phyloP scores from a whole-genome alignment of 2,888 invertebrate genomes.

The Chromoteleia sp. region DNA sequence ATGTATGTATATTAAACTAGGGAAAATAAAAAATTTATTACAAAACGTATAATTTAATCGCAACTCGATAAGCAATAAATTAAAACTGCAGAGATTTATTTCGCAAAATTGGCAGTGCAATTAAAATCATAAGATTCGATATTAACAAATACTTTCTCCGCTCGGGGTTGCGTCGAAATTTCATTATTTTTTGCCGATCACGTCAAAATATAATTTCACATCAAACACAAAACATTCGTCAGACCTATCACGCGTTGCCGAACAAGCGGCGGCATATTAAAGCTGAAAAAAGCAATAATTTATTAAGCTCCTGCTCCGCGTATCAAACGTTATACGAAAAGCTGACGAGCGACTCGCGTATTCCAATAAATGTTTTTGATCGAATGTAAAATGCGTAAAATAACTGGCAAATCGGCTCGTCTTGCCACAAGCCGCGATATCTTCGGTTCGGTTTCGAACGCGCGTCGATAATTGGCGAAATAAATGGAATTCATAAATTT shows the following conservation, averaged over 20 bases:
- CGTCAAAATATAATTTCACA: conserved; percentile 25
- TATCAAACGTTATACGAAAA: conserved; percentile 18
- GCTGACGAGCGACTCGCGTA: conserved; percentile 9
- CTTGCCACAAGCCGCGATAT: not conserved
- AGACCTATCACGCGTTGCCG: conserved; percentile 18
- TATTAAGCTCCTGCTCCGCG: conserved; percentile 23
- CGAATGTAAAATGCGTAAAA: conserved; percentile 47
- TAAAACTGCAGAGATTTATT: conserved; percentile 11
- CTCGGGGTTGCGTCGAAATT: conserved; percentile 1
- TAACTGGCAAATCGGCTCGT: conserved; percentile 16
- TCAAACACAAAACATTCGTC: conserved; percentile 5
- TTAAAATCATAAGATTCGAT: conserved; percentile 23
- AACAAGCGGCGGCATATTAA: conserved; percentile 13
- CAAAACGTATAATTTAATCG: not conserved
- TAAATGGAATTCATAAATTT: conserved; percentile 56
- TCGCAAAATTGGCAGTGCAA: conserved; percentile 5
- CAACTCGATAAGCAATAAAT: conserved; percentile 5
- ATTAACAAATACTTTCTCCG: conserved; percentile 19
- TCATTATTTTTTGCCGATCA: conserved; percentile 1
- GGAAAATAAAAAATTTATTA: not conserved
- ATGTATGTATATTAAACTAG: too few relatives aligned
- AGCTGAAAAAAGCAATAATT: conserved; percentile 30
- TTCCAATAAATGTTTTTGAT: conserved; percentile 52
- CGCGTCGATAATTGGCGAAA: conserved; percentile 42
- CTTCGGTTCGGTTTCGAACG: conserved; percentile 13